Evolutionary conservation across 2,797 vertebrate genomes (phyloP).

Genomic region (Sternotherus odoratus): DNA sequence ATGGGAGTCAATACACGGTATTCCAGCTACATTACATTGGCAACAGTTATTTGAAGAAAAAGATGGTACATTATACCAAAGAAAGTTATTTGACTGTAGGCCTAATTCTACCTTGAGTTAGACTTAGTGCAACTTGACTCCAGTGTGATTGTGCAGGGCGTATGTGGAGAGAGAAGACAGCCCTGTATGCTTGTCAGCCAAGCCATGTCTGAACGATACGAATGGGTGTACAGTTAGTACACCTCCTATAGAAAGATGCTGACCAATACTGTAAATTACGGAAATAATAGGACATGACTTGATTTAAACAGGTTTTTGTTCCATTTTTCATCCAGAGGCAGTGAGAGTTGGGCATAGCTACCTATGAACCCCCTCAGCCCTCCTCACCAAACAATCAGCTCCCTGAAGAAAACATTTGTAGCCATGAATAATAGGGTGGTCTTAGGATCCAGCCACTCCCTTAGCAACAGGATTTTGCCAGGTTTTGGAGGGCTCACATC

Average conservation of each 20-base stretch:
- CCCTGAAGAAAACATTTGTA: neutral
- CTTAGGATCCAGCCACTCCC: neutral
- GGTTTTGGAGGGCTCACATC: neutral
- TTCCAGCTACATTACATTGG: neutral
- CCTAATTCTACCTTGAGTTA: neutral
- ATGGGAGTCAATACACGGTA: fast-evolving
- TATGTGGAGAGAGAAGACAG: neutral
- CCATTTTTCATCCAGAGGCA: neutral
- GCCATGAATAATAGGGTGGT: neutral
- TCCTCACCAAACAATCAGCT: neutral
- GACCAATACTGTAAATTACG: neutral
- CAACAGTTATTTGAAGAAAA: neutral
- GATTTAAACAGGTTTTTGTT: fast-evolving
- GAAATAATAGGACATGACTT: neutral
- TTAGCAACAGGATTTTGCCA: neutral
- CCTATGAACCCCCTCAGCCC: neutral
- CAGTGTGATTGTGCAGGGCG: neutral
- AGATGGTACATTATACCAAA: neutral
- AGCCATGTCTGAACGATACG: neutral
- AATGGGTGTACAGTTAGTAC: neutral
- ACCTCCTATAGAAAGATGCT: neutral
- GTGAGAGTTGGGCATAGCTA: neutral
- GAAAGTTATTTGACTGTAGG: neutral
- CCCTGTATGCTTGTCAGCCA: neutral
- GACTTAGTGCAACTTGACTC: neutral